Base-by-base conservation (phyloP, 2,888 invertebrate genomes). In the Mythimna vitellina region DNA sequence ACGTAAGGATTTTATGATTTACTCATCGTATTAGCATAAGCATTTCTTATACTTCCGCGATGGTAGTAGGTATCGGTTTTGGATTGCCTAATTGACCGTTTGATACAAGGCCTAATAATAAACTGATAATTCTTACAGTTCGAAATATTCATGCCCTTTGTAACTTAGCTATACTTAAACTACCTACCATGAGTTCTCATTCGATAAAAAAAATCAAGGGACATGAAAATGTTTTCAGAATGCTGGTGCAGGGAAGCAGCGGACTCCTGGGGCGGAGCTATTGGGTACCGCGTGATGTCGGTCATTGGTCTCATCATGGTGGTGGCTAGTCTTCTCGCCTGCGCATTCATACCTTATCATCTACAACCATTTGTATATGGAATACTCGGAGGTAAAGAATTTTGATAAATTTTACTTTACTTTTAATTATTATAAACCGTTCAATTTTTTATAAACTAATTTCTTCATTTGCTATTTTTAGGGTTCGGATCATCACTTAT, bases 221-320 rank as follows among this genome's bases (percentile, higher is more conserved):
- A 46, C 32, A 20, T 12, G 0, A 8, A 58, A n/a, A 42, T 57
- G 14, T 46, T 89, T 92, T 20, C 88, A 96, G 96, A 96, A 94
- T 95, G 96, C 70, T 96, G 96, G 96, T 96, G 93, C 89, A 89
- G 96, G 81, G 96, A 96, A 66, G 96, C 95, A 3, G 94, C 96
- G 12, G 96, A 96, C 70, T 95, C 96, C 0, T 96, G 96, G 96
- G 95, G 96, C 10, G 95, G 94, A 0, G 85, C 90, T 1, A 74
- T 88, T 1, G 95, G 96, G 1, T 93, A 94, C 80, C 92, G 96
- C 10, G 89, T 92, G 53, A 91, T 96, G 93, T 94, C 95, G 1
- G 73, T 91, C 5, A 32, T 91, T 4, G 96, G 96, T 4, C 87
- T 96, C 3, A 42, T 86, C 14, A 78, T 92, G 29, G 89, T 94